These are phyloP conservation scores for Pelobates fuscus DNA, from an alignment of 2,113 vertebrate genomes.

Conservation along the genomic window DNA sequence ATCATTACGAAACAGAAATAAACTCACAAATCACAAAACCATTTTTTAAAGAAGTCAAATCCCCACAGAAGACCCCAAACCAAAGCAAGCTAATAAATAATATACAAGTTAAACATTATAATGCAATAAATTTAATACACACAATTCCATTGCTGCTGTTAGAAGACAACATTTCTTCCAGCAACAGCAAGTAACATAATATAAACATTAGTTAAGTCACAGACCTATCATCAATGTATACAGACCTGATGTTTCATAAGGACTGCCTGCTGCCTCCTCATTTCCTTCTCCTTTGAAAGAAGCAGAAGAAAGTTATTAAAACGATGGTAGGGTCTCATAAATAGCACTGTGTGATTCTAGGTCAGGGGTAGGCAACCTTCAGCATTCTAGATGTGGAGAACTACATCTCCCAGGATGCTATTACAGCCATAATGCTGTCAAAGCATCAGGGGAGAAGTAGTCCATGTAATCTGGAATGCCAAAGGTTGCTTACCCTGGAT, in stretches of 20 bases:
- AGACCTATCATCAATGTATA: constrained; percentile 50
- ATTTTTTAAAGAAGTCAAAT: constrained; percentile 67
- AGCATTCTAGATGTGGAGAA: too few relatives aligned
- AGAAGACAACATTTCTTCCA: background rate
- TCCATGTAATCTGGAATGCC: too few relatives aligned
- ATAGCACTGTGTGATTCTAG: background rate
- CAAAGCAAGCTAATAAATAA: constrained; percentile 86
- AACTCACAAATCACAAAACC: constrained; percentile 79
- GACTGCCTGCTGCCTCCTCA: constrained; percentile 87
- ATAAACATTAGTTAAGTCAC: constrained; percentile 7
- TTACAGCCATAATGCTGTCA: too few relatives aligned
- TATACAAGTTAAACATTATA: too few relatives aligned
- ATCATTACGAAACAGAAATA: constrained; percentile 97
- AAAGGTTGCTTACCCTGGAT: too few relatives aligned
- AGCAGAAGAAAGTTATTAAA: constrained; percentile 30
- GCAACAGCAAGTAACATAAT: background rate
- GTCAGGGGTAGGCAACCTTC: too few relatives aligned
- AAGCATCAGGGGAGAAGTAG: too few relatives aligned
- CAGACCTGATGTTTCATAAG: constrained; percentile 93
- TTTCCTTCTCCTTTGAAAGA: constrained; percentile 87
- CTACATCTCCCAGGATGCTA: too few relatives aligned
- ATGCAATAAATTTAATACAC: too few relatives aligned
- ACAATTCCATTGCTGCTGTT: too few relatives aligned
- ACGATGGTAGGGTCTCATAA: background rate
- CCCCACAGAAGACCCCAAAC: constrained; percentile 72